Evolutionary conservation across 2,888 invertebrate genomes (phyloP), one percentile per base, ranked within the genome.

Genomic region (Drosophila aldrichi): DNA sequence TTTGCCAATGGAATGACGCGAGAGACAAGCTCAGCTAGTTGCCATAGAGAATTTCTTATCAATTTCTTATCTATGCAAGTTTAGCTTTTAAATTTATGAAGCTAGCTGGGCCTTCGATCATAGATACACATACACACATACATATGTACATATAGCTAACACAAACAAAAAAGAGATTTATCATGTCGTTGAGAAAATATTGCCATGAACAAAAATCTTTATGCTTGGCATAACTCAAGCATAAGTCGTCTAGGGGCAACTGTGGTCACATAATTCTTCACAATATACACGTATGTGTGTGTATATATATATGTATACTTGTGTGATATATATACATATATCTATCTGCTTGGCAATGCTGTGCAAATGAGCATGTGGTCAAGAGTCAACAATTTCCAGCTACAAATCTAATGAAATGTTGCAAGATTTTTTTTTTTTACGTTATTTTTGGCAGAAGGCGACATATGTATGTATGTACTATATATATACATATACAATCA

Each of bases 191-290:
- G 43, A 55, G n/a, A 52, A 65, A 75, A 70, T 69, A 79, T 79
- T 77, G 70, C 63, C 71, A 70, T 76, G 77, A 77, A 58, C 38
- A 43, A 70, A 66, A 66, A 60, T 75, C 65, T 79, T 79, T 79
- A 70, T 79, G 77, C 51, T 66, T 63, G 70, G 52, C 77, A 76
- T 77, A 77, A 77, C 80, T 77, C 77, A 77, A 63, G 18, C 36
- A 46, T 70, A 61, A 64, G 63, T 70, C 59, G 61, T 56, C 55
- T 49, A 20, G 63, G 77, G 70, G 60, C 66, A 77, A 70, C 54
- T 29, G 54, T 66, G 66, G 36, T 63, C 77, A 70, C 76, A 77
- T 79, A 77, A 79, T 79, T 77, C 70, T 77, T 78, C 18, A 57
- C 12, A 10, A 36, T 3, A 46, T 18, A 20, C 14, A 36, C 3